phyloP scores from a whole-genome alignment of 2,888 invertebrate genomes.

The Eledona agricola region DNA sequence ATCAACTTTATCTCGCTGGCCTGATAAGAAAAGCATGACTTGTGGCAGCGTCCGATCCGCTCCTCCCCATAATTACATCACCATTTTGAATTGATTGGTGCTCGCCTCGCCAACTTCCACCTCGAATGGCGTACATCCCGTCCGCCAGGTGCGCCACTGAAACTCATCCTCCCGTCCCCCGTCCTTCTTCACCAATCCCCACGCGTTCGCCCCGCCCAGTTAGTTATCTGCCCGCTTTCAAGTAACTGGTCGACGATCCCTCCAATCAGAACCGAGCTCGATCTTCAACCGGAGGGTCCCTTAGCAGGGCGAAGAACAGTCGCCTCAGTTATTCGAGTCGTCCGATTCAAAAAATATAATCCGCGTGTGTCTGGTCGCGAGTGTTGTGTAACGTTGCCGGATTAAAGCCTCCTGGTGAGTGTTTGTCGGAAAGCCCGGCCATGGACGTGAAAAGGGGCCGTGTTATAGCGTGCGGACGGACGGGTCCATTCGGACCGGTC shows the following conservation, averaged over 20 bases:
- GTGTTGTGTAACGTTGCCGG: no score
- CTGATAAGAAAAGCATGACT: no score
- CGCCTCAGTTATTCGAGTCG: constrained; percentile 41
- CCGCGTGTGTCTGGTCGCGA: constrained; percentile 32
- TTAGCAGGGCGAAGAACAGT: constrained; percentile 52
- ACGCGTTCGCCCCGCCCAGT: constrained; percentile 36
- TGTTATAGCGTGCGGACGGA: constrained; percentile 44
- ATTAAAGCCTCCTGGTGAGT: constrained; percentile 35
- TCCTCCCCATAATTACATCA: constrained; percentile 9
- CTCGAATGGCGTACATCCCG: constrained; percentile 28
- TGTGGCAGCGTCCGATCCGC: no score
- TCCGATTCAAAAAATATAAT: constrained; percentile 41
- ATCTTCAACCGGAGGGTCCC: constrained; percentile 48
- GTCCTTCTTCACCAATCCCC: constrained; percentile 34
- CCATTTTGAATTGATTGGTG: constrained; percentile 39
- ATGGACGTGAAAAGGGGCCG: constrained; percentile 51
- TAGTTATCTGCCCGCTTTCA: constrained; percentile 37
- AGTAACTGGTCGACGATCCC: constrained; percentile 47
- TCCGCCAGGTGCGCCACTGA: constrained; percentile 45
- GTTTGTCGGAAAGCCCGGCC: constrained; percentile 48
- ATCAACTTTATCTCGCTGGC: no score
- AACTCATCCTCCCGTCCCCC: constrained; percentile 41
- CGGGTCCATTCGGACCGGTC: constrained; percentile 55
- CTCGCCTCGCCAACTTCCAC: constrained; percentile 11
- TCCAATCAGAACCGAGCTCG: constrained; percentile 48